Conservation (phyloP, 2,888 invertebrate species). For the Cosmorhoe ocellata region DNA sequence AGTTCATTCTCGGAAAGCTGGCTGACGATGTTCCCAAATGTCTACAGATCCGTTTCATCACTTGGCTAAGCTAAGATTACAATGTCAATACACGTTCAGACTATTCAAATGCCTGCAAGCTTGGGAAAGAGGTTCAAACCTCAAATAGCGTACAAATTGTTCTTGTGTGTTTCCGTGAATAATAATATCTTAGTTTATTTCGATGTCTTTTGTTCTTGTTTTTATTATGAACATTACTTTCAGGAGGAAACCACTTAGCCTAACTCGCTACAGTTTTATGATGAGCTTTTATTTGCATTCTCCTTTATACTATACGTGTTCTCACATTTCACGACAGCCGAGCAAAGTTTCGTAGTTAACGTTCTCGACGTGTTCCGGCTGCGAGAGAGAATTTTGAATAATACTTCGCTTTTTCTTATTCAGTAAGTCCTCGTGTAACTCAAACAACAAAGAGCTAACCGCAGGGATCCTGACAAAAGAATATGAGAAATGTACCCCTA, state of each 20-base stretch:
- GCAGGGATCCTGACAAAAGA: slow-evolving; percentile 72
- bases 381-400: slow-evolving; percentile 56
- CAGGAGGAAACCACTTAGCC: slow-evolving; percentile 25
- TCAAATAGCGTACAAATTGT: slow-evolving; percentile 34
- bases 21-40: slow-evolving; percentile 46
- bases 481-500: slow-evolving; percentile 72
- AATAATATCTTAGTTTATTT: slow-evolving; percentile 1
- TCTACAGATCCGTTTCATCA: slow-evolving; percentile 42
- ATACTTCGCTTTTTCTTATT: slow-evolving; percentile 68
- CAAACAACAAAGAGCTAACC: slow-evolving; percentile 72
- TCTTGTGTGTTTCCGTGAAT: slow-evolving; percentile 6
- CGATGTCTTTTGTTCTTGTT: slow-evolving; percentile 7
- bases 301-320: slow-evolving; percentile 31
- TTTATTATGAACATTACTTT: slow-evolving; percentile 12
- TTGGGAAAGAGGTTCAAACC: slow-evolving; percentile 45
- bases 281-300: slow-evolving; percentile 39
- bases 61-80: slow-evolving; percentile 58
- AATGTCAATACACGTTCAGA: slow-evolving; percentile 65
- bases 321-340: slow-evolving; percentile 34
- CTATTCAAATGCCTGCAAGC: slow-evolving; percentile 45
- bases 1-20: slow-evolving; percentile 63
- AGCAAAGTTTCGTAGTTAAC: slow-evolving; percentile 50
- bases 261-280: slow-evolving; percentile 33
- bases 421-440: slow-evolving; percentile 66
- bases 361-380: slow-evolving; percentile 46